A percentile compares a stretch with the other conserved stretches of the same genome.
Evolutionary conservation across 2,888 invertebrate genomes (phyloP).

Genomic region (Campoplex capitator): DNA sequence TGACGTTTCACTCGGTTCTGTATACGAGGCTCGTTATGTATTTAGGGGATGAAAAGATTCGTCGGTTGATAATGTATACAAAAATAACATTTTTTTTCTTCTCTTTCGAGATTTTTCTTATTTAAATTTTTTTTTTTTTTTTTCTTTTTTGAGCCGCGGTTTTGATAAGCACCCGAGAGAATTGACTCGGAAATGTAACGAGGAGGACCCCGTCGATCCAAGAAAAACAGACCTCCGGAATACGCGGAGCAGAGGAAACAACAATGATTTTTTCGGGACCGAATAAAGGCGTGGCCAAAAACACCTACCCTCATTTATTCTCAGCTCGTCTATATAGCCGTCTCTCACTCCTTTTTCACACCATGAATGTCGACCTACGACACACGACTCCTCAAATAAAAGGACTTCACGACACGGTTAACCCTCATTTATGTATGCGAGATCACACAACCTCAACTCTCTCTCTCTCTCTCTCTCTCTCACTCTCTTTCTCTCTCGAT

Average conservation of each 20-base stretch:
- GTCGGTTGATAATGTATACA: slow-evolving; percentile 56
- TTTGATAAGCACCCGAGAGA: slow-evolving; percentile 53
- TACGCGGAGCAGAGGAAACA: slow-evolving; percentile 5
- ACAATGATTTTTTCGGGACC: slow-evolving; percentile 1
- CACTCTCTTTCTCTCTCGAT: slow-evolving; percentile 23
- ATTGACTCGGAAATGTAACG: slow-evolving; percentile 26
- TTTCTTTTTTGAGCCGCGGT: slow-evolving; percentile 17
- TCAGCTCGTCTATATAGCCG: slow-evolving; percentile 18
- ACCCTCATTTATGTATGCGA: slow-evolving; percentile 74
- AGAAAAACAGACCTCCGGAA: slow-evolving; percentile 16
- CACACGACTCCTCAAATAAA: slow-evolving; percentile 12
- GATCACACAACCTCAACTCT: slow-evolving; percentile 71
- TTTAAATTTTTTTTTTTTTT: background rate
- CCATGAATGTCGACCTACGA: slow-evolving; percentile 48
- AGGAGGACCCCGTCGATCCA: background rate
- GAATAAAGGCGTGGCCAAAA: slow-evolving; percentile 48
- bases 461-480: slow-evolving; percentile 22
- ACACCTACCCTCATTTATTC: slow-evolving; percentile 25
- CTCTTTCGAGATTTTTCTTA: background rate
- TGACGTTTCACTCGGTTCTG: slow-evolving; percentile 8
- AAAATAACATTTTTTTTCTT: slow-evolving; percentile 55
- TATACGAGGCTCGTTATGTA: background rate
- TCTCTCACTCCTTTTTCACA: slow-evolving; percentile 13
- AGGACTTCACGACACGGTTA: background rate
- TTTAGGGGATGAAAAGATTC: slow-evolving; percentile 29